Evolutionary conservation across 2,888 invertebrate species (phyloP), one percentile per base, ranked within the genome.

Genomic region (Leptopilina myrica): DNA sequence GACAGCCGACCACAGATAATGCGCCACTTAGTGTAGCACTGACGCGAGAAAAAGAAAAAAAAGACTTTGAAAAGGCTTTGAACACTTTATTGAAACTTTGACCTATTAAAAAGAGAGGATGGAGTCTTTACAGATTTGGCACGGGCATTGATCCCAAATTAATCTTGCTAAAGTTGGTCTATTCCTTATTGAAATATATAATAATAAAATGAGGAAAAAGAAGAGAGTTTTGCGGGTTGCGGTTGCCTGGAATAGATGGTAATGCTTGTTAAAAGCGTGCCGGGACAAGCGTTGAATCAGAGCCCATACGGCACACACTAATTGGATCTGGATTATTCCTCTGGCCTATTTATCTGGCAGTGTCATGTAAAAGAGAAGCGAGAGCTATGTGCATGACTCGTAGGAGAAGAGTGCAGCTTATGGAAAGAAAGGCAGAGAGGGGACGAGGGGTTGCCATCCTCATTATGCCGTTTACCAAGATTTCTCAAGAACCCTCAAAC

Each of bases 391-490:
- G 59, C 15, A 62, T 62, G 20, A 56, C 33, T 56, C 56, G 56
- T 8, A 33, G 73, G 33, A 33, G 33, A 73, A 73, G 73, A 56
- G 62, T 62, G 73, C 33, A 73, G 73, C 53, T 56, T 73, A 73
- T 73, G 40, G 67, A 64, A 78, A 59, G 33, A 46, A 33, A 40
- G 46, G 73, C 14, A 62, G 46, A 56, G 40, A 64, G 82, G 79
- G 82, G 79, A 20, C 66, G 80, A 83, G 82, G 80, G 82, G 81
- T 78, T 83, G 82, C 81, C 85, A 85, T 83, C 84, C 87, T 87
- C 87, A 85, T 87, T 87, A 87, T 86, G 85, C 84, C 83, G 79
- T 85, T 87, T 86, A 86, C 86, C 86, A 86, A 86, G 86, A 86
- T 86, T 86, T 84, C 84, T 86, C 83, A 81, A 86, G 86, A 78